Conservation (phyloP, 2,113 vertebrate genomes). For the Tragelaphus imberbis region DNA sequence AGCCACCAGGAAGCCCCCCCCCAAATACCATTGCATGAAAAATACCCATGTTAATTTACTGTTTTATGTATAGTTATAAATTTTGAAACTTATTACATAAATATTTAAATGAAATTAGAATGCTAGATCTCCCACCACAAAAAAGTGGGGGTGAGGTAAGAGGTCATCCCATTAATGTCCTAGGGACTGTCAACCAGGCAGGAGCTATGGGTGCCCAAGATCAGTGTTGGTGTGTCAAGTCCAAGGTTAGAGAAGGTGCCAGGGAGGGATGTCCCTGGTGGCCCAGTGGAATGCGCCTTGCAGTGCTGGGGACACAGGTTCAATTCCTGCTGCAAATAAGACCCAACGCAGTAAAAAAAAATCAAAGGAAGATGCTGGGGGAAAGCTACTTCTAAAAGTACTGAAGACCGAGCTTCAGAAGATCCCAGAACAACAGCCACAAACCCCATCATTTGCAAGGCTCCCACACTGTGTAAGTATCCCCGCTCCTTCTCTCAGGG, state of each 20-base stretch:
- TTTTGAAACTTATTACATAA: not conserved
- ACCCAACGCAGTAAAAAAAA: not conserved
- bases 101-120: not conserved
- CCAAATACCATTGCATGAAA: not conserved
- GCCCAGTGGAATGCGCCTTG: not conserved
- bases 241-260: not conserved
- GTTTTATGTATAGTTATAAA: not conserved
- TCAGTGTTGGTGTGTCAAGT: not conserved
- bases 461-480: not conserved
- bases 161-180: not conserved
- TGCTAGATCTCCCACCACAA: not conserved
- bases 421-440: not conserved
- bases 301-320: not conserved
- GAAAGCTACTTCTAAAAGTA: not conserved
- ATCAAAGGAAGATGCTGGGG: not conserved
- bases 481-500: not conserved
- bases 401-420: not conserved
- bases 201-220: not conserved
- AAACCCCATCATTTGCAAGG: not conserved
- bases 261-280: not conserved
- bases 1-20: fast-evolving
- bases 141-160: not conserved
- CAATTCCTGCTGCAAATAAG: not conserved
- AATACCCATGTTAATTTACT: not conserved
- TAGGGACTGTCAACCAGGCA: not conserved